Evolutionary conservation across 2,113 vertebrate genomes (phyloP), one percentile per base, ranked within the genome.

Genomic region (Ceratotherium simum): DNA sequence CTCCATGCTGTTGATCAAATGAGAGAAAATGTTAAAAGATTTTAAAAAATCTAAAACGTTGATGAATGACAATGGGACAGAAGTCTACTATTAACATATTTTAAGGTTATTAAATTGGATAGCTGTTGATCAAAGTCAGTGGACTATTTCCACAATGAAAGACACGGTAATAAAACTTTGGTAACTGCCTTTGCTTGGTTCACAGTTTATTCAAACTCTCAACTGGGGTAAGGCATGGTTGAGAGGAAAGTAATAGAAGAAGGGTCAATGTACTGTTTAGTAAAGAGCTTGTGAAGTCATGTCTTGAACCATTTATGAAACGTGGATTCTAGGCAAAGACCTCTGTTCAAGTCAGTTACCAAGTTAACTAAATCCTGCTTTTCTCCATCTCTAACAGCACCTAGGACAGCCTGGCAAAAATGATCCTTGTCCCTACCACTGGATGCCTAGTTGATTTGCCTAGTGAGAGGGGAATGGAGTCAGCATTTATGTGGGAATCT

Each of bases 31-130:
- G 6, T 60, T 94, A 70, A 90, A 93, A 94, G 10, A 70, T 6
- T 87, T 92, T 60, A 81, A 81, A 86, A 92, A 31, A 31, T 64
- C 54, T 95, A 23, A 95, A 91, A 82, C 90, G 25, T 58, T 95
- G 39, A 54, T 93, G 56, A 91, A 48, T 46, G 39, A 93, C 85
- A 92, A 78, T 51, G 29, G 14, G 31, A 65, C 33, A 78, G 12
- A 48, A 39, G 23, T 16, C 89, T 62, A 70, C 4, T 64, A 56
- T 79, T 82, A 78, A n/a, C 83, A 54, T 92, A 84, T 94, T 25
- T 95, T 97, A 84, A 84, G 27, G 29, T 70, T 76, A 60, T 84
- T 36, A 90, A 72, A 14, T 56, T 95, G 36, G 36, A 48, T 46
- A 76, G 33, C 16, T 88, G 46, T 82, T 95, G 64, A 86, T 33